phyloP scores from a whole-genome alignment of 2,113 vertebrate genomes.

The Cavia aperea region DNA sequence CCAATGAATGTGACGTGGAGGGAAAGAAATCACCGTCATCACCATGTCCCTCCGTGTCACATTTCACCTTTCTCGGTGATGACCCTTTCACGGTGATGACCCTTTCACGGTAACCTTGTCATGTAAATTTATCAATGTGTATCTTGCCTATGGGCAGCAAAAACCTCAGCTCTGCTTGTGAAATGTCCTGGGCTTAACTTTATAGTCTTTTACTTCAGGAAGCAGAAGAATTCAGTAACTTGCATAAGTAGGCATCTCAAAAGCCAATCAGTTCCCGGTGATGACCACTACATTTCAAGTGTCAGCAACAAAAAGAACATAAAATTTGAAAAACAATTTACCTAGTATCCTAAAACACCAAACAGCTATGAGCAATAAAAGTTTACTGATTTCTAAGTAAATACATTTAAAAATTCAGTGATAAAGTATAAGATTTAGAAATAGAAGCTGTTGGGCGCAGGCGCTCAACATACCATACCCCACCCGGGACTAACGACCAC shows the following conservation, averaged over 20 bases:
- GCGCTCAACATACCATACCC: no score
- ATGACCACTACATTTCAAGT: background rate
- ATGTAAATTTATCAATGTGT: background rate
- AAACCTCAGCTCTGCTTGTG: background rate
- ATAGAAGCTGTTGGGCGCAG: background rate
- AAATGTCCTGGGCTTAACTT: background rate
- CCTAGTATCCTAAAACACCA: background rate
- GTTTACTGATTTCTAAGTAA: background rate
- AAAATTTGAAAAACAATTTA: background rate
- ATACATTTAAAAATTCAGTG: background rate
- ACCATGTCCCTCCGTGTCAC: no score
- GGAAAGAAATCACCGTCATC: background rate
- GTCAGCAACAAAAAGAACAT: background rate
- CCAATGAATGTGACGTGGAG: background rate
- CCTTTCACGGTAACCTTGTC: background rate
- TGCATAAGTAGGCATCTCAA: background rate
- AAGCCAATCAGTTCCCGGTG: background rate
- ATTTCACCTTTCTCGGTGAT: no score
- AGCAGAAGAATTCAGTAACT: background rate
- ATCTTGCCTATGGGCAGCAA: background rate
- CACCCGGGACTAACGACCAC: no score
- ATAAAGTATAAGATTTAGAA: background rate
- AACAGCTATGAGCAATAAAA: background rate
- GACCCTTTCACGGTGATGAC: no score
- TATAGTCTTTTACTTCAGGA: background rate